Evolutionary conservation across 30 jellyfish, hydroid and myxozoan species (phyloP).

Genomic region (Hydra vulgaris): DNA sequence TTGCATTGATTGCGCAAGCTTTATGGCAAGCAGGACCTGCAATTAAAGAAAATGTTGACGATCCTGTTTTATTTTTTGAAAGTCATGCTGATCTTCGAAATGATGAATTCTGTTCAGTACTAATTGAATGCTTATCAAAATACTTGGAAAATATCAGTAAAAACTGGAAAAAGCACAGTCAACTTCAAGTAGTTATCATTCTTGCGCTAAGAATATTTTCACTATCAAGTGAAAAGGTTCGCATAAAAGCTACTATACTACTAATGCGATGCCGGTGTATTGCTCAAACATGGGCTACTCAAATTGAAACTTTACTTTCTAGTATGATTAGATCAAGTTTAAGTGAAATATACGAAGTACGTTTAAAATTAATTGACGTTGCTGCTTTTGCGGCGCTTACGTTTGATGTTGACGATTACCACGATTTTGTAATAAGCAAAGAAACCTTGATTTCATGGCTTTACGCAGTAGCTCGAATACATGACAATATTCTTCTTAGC

Average conservation of each 20-base stretch:
- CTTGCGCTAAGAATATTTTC: background rate
- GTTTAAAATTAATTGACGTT: background rate
- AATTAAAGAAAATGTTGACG: background rate
- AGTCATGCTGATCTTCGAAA: background rate
- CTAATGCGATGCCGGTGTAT: background rate
- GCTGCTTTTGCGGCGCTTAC: background rate
- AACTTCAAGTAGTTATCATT: background rate
- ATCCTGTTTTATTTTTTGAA: background rate
- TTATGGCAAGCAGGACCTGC: background rate
- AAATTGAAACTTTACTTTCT: background rate
- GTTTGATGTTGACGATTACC: background rate
- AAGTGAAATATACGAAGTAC: background rate
- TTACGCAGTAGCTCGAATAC: background rate
- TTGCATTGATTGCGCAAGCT: background rate
- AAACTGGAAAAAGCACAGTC: background rate
- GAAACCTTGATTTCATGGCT: background rate
- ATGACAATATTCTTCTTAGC: background rate
- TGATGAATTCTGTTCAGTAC: background rate
- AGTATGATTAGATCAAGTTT: background rate
- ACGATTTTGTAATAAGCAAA: background rate
- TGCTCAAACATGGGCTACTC: background rate
- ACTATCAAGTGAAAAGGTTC: background rate
- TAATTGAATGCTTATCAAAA: background rate
- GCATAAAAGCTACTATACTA: background rate
- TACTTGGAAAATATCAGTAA: background rate